Evolutionary conservation across 1,140 invertebrate species (phyloP), one percentile per base, ranked within the genome.

Genomic region (Ostrea edulis): DNA sequence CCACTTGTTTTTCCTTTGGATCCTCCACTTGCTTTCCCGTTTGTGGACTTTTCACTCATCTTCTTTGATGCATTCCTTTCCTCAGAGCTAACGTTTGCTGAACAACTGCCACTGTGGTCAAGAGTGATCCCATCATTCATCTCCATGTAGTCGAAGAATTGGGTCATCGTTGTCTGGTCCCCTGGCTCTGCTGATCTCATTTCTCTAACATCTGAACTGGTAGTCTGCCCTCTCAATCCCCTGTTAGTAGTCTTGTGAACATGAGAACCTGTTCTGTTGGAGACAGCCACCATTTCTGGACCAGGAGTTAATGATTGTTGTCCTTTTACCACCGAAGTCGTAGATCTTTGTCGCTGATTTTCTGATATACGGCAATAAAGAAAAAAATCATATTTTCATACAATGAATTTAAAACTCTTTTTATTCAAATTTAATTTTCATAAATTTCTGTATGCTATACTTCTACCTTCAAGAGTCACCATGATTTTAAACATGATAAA

Each of bases 151-250:
- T 90, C 89, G 88, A 85, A 92, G 29, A 88, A 90, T 83, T 92
- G 91, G 25, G 90, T 90, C 90, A 91, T 90, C 2, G 91, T 91
- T 9, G 88, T 87, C 55, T 91, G 91, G 62, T 89, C 86, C 8
- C 65, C 29, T 54, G 89, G 55, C 20, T n/a, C 55, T 20, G 55
- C n/a, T 62, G 55, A 65, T 7, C 1, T 25, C 12, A 14, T 20
- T 52, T 85, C 7, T 44, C 29, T 81, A 0, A 62, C 12, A 7
- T 8, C 55, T 62, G 55, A 20, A 17, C 55, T 62, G 7, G 7
- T 7, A 62, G 55, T n/a, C n/a, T 62, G 17, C 17, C 55, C 55
- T 20, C 55, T n/a, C 55, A 8, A 20, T 20, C 14, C 14, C 2
- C 14, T 20, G 0, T n/a, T 20, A 20, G 17, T 62, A 3, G 14